phyloP scores from a whole-genome alignment of 1,140 invertebrate genomes.

The Vollenhovia emeryi region DNA sequence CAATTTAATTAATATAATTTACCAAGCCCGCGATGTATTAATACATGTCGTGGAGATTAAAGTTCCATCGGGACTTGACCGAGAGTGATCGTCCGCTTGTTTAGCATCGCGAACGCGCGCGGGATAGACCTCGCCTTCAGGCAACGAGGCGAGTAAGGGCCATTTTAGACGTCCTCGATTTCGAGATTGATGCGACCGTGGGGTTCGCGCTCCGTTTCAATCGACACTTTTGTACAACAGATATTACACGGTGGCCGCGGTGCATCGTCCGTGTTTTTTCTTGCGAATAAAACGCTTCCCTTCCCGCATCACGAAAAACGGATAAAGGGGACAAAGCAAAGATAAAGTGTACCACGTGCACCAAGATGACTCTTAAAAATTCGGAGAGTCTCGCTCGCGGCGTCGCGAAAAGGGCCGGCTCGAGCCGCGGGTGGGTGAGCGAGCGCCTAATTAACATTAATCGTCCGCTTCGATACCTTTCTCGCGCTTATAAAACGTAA shows the following conservation, averaged over 20 bases:
- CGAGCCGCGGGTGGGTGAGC: neutral
- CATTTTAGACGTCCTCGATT: constrained; percentile 37
- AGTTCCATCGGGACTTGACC: constrained; percentile 41
- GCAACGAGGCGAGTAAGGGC: constrained; percentile 6
- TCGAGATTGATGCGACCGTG: constrained; percentile 11
- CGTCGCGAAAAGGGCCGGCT: neutral
- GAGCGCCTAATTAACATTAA: constrained; percentile 44
- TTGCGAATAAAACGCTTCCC: neutral
- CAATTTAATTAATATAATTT: constrained; percentile 79
- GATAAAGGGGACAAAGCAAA: neutral
- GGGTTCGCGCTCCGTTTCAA: constrained; percentile 11
- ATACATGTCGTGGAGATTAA: constrained; percentile 64
- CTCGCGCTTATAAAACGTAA: constrained; percentile 26
- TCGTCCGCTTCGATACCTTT: constrained; percentile 10
- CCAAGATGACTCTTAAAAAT: neutral
- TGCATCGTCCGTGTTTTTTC: neutral
- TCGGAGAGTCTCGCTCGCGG: neutral
- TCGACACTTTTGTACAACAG: constrained; percentile 27
- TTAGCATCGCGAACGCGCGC: constrained; percentile 41
- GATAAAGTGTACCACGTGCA: neutral
- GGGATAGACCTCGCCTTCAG: constrained; percentile 31
- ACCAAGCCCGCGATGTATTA: constrained; percentile 66
- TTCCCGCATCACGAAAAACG: neutral
- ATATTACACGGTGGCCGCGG: neutral
- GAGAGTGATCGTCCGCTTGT: constrained; percentile 47